Evolutionary conservation across 1,140 invertebrate species (phyloP), one percentile per base, ranked within the genome.

Genomic region (Trypoxylus dichotomus): DNA sequence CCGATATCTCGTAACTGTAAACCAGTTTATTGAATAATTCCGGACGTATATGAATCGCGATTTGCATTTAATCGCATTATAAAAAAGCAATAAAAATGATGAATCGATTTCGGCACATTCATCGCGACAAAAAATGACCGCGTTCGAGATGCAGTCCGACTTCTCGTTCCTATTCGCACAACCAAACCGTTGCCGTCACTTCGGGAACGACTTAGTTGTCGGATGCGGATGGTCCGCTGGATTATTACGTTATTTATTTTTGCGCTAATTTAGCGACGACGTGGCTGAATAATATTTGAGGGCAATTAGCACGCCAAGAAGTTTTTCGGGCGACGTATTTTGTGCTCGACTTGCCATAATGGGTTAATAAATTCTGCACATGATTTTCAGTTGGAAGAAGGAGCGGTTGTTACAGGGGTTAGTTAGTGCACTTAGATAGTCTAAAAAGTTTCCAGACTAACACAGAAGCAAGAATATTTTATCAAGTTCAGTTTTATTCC

Each of bases 1-100:
- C 47, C 15, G 47, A 54, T n/a, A 54, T n/a, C 19, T 54, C 7
- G 19, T 54, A 54, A 54, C 47, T 54, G 47, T 54, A 54, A 54
- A 54, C 47, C 47, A 54, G 47, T 54, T 54, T 54, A 54, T 54
- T n/a, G 47, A 54, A 54, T 54, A 54, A 54, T 54, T 37, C 32
- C 32, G 32, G 32, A 37, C 32, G 10, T 8, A 37, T 37, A 37
- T 37, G 10, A 37, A n/a, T 19, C 15, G 47, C 15, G 47, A 54
- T 54, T 54, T 54, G 19, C 47, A 54, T 54, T 54, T 54, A 54
- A 54, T 54, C 47, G 19, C 47, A 54, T n/a, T 54, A 54, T 19
- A 54, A 54, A 54, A 54, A 54, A 19, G 47, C 15, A 54, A 54
- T 54, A 54, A 54, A 54, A 19, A 54, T 54, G 47, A 54, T 54